Evolutionary conservation across 23 tunicate species (phyloP).

Genomic region (Ciona savignyi): DNA sequence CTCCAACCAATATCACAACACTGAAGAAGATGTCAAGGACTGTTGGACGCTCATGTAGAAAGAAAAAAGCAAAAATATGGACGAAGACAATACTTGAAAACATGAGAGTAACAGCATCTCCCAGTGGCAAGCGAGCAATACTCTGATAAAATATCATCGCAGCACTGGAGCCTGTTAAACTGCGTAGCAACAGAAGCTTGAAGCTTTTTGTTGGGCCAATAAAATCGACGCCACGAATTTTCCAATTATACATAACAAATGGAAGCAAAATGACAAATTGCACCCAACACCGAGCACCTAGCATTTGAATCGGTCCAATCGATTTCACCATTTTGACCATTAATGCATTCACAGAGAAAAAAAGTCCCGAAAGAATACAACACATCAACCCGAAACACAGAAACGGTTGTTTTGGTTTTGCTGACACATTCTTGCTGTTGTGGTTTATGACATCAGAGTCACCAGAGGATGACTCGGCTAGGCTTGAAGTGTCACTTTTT

Average conservation of each 20-base stretch:
- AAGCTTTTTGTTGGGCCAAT: slow-evolving; percentile 25
- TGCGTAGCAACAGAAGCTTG: slow-evolving; percentile 22
- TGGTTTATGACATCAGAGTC: too few relatives aligned
- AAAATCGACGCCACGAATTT: neutral
- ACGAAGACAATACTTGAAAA: slow-evolving; percentile 31
- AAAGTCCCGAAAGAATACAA: neutral
- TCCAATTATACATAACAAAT: neutral
- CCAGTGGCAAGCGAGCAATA: slow-evolving; percentile 25
- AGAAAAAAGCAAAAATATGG: slow-evolving; percentile 12
- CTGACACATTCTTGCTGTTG: too few relatives aligned
- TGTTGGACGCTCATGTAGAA: slow-evolving; percentile 35
- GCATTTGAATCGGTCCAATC: neutral
- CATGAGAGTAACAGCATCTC: slow-evolving; percentile 56
- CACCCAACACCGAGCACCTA: neutral
- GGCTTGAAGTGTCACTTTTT: too few relatives aligned
- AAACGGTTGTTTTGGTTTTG: too few relatives aligned
- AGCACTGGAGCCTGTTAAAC: slow-evolving; percentile 33
- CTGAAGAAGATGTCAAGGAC: slow-evolving; percentile 23
- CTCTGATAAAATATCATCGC: slow-evolving; percentile 31
- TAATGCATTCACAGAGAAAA: neutral
- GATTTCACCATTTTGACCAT: slow-evolving; percentile 3
- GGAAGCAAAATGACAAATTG: slow-evolving; percentile 1
- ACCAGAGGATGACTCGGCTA: too few relatives aligned
- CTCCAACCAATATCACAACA: slow-evolving; percentile 26
- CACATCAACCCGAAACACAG: slow-evolving; percentile 1